phyloP scores from a whole-genome alignment of 1,140 invertebrate species.

The Hyles euphorbiae region DNA sequence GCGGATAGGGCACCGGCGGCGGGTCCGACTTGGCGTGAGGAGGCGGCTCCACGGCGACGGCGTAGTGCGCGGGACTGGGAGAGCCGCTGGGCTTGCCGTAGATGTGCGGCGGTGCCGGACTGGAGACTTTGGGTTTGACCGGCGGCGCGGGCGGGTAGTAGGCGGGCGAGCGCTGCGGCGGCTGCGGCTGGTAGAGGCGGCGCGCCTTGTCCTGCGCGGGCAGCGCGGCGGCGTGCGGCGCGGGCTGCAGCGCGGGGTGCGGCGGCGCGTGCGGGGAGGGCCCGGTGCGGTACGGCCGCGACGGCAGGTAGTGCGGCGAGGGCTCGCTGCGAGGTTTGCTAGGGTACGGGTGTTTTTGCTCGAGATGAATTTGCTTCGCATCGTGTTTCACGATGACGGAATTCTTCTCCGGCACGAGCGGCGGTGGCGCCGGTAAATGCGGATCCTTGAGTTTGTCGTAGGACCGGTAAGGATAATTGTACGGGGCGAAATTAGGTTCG shows the following conservation, averaged over 20 bases:
- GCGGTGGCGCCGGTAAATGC: constrained; percentile 77
- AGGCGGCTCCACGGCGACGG: constrained; percentile 74
- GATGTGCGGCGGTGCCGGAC: constrained; percentile 86
- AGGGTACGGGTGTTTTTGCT: constrained; percentile 79
- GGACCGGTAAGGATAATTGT: constrained; percentile 74
- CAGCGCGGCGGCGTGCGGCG: constrained; percentile 73
- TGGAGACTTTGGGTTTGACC: constrained; percentile 85
- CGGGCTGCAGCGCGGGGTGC: constrained; percentile 72
- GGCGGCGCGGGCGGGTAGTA: constrained; percentile 74
- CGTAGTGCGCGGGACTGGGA: constrained; percentile 79
- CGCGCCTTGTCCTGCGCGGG: constrained; percentile 79
- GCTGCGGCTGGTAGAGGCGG: constrained; percentile 84
- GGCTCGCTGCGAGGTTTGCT: constrained; percentile 78
- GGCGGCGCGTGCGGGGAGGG: constrained; percentile 73
- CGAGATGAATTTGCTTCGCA: constrained; percentile 77
- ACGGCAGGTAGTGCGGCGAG: constrained; percentile 78
- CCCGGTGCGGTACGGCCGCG: constrained; percentile 78
- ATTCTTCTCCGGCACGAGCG: constrained; percentile 81
- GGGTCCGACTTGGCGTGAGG: constrained; percentile 81
- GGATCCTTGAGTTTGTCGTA: constrained; percentile 75
- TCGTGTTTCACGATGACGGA: constrained; percentile 88
- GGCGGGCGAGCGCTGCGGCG: constrained; percentile 82
- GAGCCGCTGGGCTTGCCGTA: constrained; percentile 82
- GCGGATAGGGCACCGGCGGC: constrained; percentile 80
- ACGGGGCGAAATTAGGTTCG: constrained; percentile 84